phyloP scores from a whole-genome alignment of 2,888 invertebrate species.

The Phragmatobia fuliginosa region DNA sequence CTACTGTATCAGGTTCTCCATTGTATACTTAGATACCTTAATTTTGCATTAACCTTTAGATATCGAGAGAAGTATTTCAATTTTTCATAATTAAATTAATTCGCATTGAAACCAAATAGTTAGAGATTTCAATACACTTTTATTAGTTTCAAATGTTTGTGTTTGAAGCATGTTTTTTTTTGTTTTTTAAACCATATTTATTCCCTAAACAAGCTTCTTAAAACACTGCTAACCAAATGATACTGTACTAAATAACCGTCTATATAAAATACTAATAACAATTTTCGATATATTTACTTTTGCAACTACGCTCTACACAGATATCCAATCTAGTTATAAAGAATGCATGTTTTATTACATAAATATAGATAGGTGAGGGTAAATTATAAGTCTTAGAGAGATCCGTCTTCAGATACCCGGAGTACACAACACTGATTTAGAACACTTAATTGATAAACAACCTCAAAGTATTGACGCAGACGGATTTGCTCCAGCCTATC shows the following conservation, averaged over 20 bases:
- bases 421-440: slow-evolving; percentile 52
- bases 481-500: slow-evolving; percentile 7
- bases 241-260: background rate
- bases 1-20: no score
- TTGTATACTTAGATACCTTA: background rate
- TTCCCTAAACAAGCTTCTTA: background rate
- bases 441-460: slow-evolving; percentile 49
- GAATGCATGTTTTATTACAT: slow-evolving; percentile 67
- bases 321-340: slow-evolving; percentile 59
- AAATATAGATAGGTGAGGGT: slow-evolving; percentile 49
- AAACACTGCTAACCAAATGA: background rate
- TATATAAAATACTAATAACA: background rate
- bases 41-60: background rate
- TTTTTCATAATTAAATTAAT: background rate
- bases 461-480: slow-evolving; percentile 26
- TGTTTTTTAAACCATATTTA: background rate
- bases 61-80: background rate
- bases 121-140: no score
- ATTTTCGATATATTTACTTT: background rate
- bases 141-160: no score
- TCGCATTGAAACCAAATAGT: no score
- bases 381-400: slow-evolving; percentile 62
- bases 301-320: slow-evolving; percentile 25
- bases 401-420: slow-evolving; percentile 54
- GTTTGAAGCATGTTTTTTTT: no score